Conservation (phyloP, 2,113 vertebrate genomes). For the Scophthalmus maximus region DNA sequence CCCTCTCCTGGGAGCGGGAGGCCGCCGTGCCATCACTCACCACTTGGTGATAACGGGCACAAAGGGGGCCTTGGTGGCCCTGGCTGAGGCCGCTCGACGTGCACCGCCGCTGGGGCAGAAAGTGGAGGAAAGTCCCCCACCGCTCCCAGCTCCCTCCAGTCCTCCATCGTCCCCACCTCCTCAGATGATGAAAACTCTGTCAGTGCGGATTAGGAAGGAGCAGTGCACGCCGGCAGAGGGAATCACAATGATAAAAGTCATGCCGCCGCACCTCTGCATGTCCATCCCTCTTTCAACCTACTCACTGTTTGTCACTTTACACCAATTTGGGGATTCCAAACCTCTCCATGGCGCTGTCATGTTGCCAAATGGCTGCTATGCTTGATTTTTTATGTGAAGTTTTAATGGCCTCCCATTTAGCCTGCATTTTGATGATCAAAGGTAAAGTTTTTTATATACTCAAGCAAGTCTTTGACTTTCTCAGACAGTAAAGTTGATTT, state of each 20-base stretch:
- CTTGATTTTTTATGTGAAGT: constrained; percentile 35
- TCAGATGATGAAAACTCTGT: constrained; percentile 80
- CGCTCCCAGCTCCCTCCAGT: constrained; percentile 44
- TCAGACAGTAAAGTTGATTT: constrained; percentile 22
- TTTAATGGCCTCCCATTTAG: constrained; percentile 53
- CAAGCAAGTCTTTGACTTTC: constrained; percentile 22
- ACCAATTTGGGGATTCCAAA: constrained; percentile 71
- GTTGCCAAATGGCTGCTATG: constrained; percentile 51
- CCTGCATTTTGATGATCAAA: constrained; percentile 55
- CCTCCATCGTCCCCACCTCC: constrained; percentile 63
- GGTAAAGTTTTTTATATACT: constrained; percentile 15
- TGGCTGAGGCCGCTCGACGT: constrained; percentile 42
- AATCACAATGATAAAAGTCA: constrained; percentile 64
- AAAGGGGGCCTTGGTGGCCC: constrained; percentile 81
- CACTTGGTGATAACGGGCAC: constrained; percentile 81
- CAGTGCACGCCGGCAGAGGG: constrained; percentile 46
- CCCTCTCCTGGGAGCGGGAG: constrained; percentile 70
- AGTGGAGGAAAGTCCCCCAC: constrained; percentile 69
- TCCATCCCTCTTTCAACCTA: constrained; percentile 62
- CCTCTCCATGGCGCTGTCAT: constrained; percentile 60
- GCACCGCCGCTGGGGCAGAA: constrained; percentile 61
- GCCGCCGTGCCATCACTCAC: constrained; percentile 76
- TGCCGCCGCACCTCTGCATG: constrained; percentile 57
- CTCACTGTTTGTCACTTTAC: constrained; percentile 67
- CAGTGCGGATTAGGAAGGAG: constrained; percentile 80